Evolutionary conservation across 2,113 vertebrate genomes (phyloP).

Genomic region (Sminthopsis crassicaudata): DNA sequence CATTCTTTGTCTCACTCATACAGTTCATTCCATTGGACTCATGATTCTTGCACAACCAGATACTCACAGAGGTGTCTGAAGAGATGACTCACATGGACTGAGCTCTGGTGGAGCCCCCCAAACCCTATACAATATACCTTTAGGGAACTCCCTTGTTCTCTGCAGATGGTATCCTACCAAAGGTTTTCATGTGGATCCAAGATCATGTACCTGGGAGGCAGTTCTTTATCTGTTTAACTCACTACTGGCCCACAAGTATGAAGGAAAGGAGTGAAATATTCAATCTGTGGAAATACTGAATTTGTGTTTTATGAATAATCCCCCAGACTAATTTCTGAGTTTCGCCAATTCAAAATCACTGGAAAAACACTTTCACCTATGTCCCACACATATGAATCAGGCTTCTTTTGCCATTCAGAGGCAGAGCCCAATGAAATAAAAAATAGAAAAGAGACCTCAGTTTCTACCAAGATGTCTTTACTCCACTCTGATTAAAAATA

Average conservation of each 20-base stretch:
- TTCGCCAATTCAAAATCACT: background rate
- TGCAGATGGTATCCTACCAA: background rate
- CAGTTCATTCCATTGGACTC: background rate
- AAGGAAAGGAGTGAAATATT: background rate
- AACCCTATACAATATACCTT: background rate
- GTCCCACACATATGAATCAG: background rate
- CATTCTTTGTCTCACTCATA: background rate
- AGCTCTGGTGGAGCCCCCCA: background rate
- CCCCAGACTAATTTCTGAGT: background rate
- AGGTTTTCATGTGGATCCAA: background rate
- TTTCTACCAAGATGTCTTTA: background rate
- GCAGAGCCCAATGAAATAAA: background rate
- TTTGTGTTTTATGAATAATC: background rate
- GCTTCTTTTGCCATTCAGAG: too few species aligned
- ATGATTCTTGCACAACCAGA: background rate
- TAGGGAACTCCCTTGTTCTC: background rate
- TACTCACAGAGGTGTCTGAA: background rate
- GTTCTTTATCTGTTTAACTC: background rate
- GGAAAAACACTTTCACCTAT: background rate
- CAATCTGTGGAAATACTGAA: background rate
- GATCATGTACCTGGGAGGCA: background rate
- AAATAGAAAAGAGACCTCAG: background rate
- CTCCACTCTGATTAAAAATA: background rate
- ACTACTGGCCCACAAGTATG: background rate
- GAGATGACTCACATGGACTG: background rate